A percentile compares a stretch with the other conserved stretches of the same genome.
These are phyloP conservation scores for Peromyscus polionotus DNA, from an alignment of 2,113 vertebrate genomes.

Conservation along the genomic window DNA sequence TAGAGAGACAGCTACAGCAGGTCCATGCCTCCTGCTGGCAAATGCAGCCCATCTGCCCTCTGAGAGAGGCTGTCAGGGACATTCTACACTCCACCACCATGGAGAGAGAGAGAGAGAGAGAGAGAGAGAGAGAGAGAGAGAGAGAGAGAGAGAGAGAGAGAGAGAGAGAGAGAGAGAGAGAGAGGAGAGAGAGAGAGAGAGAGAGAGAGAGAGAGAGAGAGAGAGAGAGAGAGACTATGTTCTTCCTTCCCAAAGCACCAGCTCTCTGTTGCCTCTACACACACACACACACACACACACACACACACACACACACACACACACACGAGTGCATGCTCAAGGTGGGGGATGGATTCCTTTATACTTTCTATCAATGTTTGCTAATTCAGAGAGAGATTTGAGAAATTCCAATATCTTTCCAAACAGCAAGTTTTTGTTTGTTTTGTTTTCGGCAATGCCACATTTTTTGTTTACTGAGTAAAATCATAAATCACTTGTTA, in stretches of 20 bases:
- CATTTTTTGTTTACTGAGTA: slow-evolving; percentile 10
- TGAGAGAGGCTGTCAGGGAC: background rate
- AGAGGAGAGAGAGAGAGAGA: background rate
- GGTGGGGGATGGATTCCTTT: background rate
- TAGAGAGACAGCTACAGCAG: background rate
- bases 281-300: background rate
- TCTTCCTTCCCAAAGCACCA: background rate
- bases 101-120: background rate
- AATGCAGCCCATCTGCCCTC: too few relatives aligned
- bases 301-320: background rate
- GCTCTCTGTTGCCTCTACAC: background rate
- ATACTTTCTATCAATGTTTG: slow-evolving; percentile 13
- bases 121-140: background rate
- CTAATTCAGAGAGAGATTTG: slow-evolving; percentile 14
- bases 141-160: background rate
- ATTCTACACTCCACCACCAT: background rate
- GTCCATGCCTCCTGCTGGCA: background rate
- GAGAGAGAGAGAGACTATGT: background rate
- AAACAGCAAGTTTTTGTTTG: background rate
- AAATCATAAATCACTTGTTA: background rate
- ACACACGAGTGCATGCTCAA: background rate
- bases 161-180: background rate
- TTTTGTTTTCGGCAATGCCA: background rate
- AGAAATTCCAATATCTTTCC: slow-evolving; percentile 10
- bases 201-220: background rate